phyloP scores from a whole-genome alignment of 2,797 vertebrate genomes.

The Atherinosoma microstoma region DNA sequence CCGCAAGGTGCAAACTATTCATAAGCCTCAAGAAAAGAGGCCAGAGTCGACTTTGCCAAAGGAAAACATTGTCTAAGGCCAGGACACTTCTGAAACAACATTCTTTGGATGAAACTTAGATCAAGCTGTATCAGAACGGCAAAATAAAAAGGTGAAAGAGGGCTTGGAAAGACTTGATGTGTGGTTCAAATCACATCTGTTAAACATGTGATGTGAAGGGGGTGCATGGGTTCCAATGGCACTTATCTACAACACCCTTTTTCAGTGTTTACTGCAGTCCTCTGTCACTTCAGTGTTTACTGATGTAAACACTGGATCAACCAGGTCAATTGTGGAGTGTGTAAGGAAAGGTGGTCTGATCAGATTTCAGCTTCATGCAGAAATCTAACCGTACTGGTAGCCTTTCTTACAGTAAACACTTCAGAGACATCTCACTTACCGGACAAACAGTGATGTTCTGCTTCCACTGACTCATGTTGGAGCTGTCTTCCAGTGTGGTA shows the following conservation, averaged over 20 bases:
- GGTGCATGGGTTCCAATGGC: not conserved
- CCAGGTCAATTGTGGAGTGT: not conserved
- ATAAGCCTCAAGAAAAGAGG: not conserved
- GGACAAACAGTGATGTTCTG: slow-evolving; percentile 97
- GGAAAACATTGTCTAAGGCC: not conserved
- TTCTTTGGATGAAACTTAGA: not conserved
- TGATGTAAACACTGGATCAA: not conserved
- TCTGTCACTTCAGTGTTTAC: not conserved
- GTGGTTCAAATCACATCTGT: not conserved
- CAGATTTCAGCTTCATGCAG: not conserved
- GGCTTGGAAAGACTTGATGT: not conserved
- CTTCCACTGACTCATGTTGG: slow-evolving; percentile 98
- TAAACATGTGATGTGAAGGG: not conserved
- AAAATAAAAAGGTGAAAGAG: not conserved
- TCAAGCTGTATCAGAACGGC: not conserved
- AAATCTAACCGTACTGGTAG: not conserved
- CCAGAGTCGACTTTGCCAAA: not conserved
- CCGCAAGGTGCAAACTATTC: not conserved
- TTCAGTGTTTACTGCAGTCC: no score
- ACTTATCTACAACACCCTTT: no score
- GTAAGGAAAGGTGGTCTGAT: not conserved
- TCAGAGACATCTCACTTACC: slow-evolving; percentile 75
- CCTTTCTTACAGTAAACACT: not conserved
- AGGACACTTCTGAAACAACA: not conserved
- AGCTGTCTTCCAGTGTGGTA: slow-evolving; percentile 95